A percentile compares a stretch with the other conserved stretches of the same genome.
Evolutionary conservation across 2,113 vertebrate genomes (phyloP).

Genomic region (Romanogobio albipinnatus): DNA sequence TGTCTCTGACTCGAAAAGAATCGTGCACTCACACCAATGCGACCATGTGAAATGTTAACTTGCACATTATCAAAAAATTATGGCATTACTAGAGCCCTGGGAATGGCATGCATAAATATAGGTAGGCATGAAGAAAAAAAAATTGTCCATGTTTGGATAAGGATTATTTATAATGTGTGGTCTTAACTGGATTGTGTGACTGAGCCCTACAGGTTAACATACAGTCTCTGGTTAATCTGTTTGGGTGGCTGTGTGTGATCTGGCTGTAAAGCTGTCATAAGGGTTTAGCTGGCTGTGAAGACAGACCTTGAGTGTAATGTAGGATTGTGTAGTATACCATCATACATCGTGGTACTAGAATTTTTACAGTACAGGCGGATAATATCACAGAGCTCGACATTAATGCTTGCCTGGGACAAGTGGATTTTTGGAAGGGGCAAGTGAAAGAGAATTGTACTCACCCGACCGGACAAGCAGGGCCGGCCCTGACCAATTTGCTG

Average conservation of each 20-base stretch:
- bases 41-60: too few relatives aligned
- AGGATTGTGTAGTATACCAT: background rate
- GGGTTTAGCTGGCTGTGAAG: background rate
- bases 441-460: too few relatives aligned
- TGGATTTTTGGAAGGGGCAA: too few relatives aligned
- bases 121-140: background rate
- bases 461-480: too few relatives aligned
- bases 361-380: background rate
- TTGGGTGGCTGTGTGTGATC: background rate
- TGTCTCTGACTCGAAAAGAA: too few relatives aligned
- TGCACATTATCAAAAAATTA: too few relatives aligned
- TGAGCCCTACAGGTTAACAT: background rate
- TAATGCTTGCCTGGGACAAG: too few relatives aligned
- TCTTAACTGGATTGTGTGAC: conserved; percentile 4
- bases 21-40: too few relatives aligned
- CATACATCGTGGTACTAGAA: background rate
- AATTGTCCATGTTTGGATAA: background rate
- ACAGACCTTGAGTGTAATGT: background rate
- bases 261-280: background rate
- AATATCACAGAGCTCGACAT: too few relatives aligned
- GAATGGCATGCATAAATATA: background rate
- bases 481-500: too few relatives aligned
- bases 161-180: background rate
- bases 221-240: conserved; percentile 18
- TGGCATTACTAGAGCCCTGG: too few relatives aligned